Evolutionary conservation across 2,888 invertebrate species (phyloP), one percentile per base, ranked within the genome.

Genomic region (Xylota sylvarum): DNA sequence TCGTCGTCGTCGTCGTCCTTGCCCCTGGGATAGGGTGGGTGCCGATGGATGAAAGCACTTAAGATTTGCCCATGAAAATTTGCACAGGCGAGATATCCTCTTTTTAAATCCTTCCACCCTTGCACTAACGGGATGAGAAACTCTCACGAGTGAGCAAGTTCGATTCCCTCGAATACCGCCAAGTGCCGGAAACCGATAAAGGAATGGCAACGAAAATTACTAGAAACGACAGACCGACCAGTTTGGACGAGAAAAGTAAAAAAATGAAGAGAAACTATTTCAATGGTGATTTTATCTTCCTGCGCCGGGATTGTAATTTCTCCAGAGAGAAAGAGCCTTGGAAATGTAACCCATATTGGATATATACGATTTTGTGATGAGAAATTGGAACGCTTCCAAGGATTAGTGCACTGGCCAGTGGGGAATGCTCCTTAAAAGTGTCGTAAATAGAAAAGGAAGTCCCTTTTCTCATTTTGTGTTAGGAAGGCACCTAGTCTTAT

Each of bases 211-310:
- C 40, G 32, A 84, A 69, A 84, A 52, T 74, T 69, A 64, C 79
- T 73, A 27, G 46, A 58, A 70, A 46, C 23, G 23, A 23, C 23
- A 1, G 23, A 23, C 23, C 23, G 23, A 52, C 52, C 43, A 50
- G 56, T 9, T 1, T 14, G 43, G 43, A 43, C 14, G n/a, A 37
- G 12, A 19, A 14, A n/a, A 17, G 50, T 43, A 37, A 43, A 2
- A 43, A 2, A n/a, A 65, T 32, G 32, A 58, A 5, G 17, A 56
- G 27, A 35, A 74, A 58, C 74, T 74, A 74, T 80, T 84, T 69
- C 79, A 80, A 84, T 84, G 80, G 50, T 84, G 84, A 84, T 84
- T 80, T 80, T 80, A 84, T 84, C 84, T 79, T 35, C 56, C 14
- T 55, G 69, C 43, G 55, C 67, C 73, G 23, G 67, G 69, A 69